These are phyloP conservation scores for Drosophila auraria DNA, from an alignment of 1,140 invertebrate genomes.

Conservation along the genomic window DNA sequence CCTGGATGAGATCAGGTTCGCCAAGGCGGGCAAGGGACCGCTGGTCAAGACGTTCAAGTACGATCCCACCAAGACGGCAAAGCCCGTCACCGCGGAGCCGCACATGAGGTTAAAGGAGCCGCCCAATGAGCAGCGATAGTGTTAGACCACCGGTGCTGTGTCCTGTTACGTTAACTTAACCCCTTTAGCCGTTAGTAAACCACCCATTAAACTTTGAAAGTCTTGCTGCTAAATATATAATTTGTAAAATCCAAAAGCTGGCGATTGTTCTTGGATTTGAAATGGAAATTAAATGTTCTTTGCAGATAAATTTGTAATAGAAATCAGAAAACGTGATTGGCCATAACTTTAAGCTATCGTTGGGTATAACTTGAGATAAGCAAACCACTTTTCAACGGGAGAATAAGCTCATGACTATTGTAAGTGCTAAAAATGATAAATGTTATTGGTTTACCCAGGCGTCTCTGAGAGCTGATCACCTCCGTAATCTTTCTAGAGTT, in stretches of 20 bases:
- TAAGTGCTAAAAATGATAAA: not conserved
- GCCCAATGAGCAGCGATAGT: conserved; percentile 24
- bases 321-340: not conserved
- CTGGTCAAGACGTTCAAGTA: conserved; percentile 94
- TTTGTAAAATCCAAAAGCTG: conserved; percentile 20
- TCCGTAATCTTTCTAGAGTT: not conserved
- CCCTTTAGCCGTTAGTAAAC: conserved; percentile 54
- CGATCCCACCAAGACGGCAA: conserved; percentile 90
- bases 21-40: conserved; percentile 93
- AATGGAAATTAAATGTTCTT: not conserved
- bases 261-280: not conserved
- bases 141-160: conserved; percentile 24
- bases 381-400: not conserved
- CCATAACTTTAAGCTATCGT: not conserved
- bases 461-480: not conserved
- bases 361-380: not conserved
- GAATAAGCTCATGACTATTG: not conserved
- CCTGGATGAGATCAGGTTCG: conserved; percentile 92
- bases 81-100: conserved; percentile 35
- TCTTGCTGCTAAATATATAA: conserved; percentile 51
- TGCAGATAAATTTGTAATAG: not conserved
- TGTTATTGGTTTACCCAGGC: too few species aligned
- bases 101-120: conserved; percentile 50
- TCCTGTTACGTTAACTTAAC: conserved; percentile 74
- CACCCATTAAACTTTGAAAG: conserved; percentile 14